These are phyloP conservation scores for Pelobates fuscus DNA, from an alignment of 2,113 vertebrate genomes.

Conservation along the genomic window DNA sequence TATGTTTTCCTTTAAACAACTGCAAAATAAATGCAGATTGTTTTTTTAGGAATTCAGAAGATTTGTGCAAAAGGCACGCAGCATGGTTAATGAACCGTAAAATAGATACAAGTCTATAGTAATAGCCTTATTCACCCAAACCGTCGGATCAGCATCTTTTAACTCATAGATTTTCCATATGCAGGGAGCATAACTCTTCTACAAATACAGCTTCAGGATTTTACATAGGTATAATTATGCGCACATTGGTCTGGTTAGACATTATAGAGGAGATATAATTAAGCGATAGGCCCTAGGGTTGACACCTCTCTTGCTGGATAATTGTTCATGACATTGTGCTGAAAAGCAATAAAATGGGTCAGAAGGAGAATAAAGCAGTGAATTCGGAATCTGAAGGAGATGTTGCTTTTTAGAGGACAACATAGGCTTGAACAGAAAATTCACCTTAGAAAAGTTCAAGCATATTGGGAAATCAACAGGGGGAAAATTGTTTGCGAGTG, in stretches of 20 bases:
- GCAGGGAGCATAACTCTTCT: neutral
- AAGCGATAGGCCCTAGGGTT: slow-evolving; percentile 32
- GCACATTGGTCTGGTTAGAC: slow-evolving; percentile 23
- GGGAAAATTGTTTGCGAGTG: no score
- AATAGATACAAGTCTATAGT: slow-evolving; percentile 4
- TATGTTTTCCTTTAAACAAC: neutral
- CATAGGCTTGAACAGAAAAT: neutral
- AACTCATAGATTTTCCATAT: neutral
- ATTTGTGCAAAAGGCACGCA: neutral
- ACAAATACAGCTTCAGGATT: slow-evolving; percentile 25
- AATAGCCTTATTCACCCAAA: neutral
- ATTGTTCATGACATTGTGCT: slow-evolving; percentile 39
- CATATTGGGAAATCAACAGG: no score
- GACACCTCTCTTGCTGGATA: slow-evolving; percentile 38
- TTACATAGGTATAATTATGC: slow-evolving; percentile 35
- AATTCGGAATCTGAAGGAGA: slow-evolving; percentile 21
- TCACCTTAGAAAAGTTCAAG: no score
- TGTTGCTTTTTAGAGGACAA: slow-evolving; percentile 15
- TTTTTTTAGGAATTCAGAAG: neutral
- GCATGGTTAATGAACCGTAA: slow-evolving; percentile 3
- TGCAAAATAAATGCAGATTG: slow-evolving; percentile 1
- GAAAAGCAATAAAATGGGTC: slow-evolving; percentile 38
- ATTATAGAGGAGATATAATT: slow-evolving; percentile 23
- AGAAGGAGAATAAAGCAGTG: slow-evolving; percentile 13
- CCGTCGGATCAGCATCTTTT: neutral